A percentile compares a stretch with the other conserved stretches of the same genome.
phyloP scores from a whole-genome alignment of 2,797 vertebrate species.

The Melanotaenia nigrans region DNA sequence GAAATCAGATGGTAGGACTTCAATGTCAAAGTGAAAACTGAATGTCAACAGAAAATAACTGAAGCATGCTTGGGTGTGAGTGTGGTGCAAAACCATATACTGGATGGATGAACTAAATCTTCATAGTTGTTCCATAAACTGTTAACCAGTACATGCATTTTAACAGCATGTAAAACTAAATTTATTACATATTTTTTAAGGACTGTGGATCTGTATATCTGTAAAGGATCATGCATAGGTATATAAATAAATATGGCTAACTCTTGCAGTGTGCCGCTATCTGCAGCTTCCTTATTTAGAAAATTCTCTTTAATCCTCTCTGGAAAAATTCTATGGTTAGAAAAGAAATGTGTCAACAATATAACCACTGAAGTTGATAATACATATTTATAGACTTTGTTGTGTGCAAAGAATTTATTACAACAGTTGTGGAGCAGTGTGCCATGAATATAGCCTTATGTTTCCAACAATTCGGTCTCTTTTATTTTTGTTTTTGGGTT shows the following conservation, averaged over 20 bases:
- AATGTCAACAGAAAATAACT: not conserved
- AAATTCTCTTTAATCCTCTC: not conserved
- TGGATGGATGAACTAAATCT: not conserved
- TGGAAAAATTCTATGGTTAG: not conserved
- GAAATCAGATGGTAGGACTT: not conserved
- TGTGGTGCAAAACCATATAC: not conserved
- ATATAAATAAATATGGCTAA: not conserved
- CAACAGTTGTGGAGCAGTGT: not conserved
- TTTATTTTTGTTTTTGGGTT: conserved; percentile 17
- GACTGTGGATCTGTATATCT: not conserved
- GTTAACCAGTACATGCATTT: not conserved
- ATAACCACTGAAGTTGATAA: not conserved
- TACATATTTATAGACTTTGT: not conserved
- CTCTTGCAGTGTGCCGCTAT: not conserved
- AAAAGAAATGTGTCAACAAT: not conserved
- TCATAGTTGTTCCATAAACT: not conserved
- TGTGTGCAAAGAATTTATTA: not conserved
- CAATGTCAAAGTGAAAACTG: not conserved
- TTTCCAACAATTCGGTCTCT: conserved; percentile 8
- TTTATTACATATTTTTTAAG: not conserved
- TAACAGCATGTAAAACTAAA: not conserved
- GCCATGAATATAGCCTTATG: not conserved
- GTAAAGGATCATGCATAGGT: not conserved
- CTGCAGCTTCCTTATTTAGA: not conserved
- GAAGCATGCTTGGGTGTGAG: not conserved